Percentiles rank a stretch among this genome's conserved stretches.
Evolutionary conservation across 1,140 invertebrate species (phyloP).

Genomic region (Drosophila funebris): DNA sequence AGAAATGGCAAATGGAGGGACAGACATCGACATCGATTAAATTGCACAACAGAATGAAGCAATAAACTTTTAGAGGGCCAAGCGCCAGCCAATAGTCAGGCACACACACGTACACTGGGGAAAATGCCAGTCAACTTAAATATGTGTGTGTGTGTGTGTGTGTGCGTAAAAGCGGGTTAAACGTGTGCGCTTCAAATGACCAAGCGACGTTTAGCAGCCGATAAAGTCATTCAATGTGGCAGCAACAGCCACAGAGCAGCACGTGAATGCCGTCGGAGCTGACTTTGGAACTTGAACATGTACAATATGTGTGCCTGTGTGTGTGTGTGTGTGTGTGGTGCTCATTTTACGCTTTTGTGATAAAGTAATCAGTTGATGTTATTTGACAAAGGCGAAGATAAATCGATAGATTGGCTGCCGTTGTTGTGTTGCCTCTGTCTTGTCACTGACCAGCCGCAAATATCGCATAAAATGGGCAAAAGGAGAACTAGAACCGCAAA

Average conservation of each 20-base stretch:
- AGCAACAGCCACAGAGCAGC: conserved; percentile 44
- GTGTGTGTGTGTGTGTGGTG: conserved; percentile 29
- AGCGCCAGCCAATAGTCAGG: conserved; percentile 52
- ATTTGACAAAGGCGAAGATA: conserved; percentile 58
- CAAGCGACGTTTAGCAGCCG: conserved; percentile 80
- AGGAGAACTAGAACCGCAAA: conserved; percentile 41
- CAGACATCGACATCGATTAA: conserved; percentile 66
- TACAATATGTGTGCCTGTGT: conserved; percentile 1
- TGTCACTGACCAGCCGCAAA: conserved; percentile 53
- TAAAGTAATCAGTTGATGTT: conserved; percentile 81
- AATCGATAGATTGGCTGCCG: conserved; percentile 57
- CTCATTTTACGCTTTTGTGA: conserved; percentile 79
- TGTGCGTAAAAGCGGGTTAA: conserved; percentile 75
- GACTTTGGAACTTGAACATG: neutral
- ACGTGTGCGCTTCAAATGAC: conserved; percentile 80
- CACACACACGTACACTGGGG: conserved; percentile 3
- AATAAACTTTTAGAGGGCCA: conserved; percentile 78
- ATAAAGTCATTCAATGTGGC: conserved; percentile 77
- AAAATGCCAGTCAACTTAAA: conserved; percentile 36
- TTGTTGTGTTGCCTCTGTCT: conserved; percentile 42
- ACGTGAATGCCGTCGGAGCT: conserved; percentile 59
- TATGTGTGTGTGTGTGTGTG: conserved; percentile 40
- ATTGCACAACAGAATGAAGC: conserved; percentile 81
- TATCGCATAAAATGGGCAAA: neutral
- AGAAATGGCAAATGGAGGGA: neutral